Conservation (phyloP, 2,113 vertebrate genomes). For the Heteronetta atricapilla region DNA sequence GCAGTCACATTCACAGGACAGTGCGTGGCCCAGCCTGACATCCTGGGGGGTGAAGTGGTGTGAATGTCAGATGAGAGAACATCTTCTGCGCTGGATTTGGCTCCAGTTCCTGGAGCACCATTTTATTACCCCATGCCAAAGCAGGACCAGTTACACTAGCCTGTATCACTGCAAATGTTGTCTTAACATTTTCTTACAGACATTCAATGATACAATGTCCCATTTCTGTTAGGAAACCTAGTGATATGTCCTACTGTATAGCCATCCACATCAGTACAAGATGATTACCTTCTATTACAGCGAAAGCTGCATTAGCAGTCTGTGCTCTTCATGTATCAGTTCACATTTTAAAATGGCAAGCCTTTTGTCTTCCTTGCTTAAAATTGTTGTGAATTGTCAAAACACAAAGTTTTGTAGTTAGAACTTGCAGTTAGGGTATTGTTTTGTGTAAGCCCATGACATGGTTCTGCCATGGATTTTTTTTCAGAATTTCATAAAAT, state of each 20-base stretch:
- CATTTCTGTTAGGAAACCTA: background rate
- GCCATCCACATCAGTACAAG: background rate
- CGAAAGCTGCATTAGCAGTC: background rate
- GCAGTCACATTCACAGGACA: background rate
- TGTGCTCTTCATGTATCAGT: background rate
- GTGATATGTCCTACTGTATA: background rate
- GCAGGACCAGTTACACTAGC: background rate
- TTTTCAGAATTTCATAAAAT: background rate
- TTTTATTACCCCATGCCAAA: background rate
- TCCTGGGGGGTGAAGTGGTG: background rate
- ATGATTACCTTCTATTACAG: background rate
- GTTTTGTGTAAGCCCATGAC: background rate
- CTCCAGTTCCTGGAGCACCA: background rate
- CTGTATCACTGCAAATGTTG: background rate
- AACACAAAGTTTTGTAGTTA: background rate
- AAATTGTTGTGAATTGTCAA: background rate
- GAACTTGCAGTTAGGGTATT: background rate
- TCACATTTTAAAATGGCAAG: background rate
- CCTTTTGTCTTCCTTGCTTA: background rate
- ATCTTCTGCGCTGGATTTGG: background rate
- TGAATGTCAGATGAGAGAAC: background rate
- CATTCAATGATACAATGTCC: background rate
- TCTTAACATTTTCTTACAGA: background rate
- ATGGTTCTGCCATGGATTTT: background rate
- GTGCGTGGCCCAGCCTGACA: background rate